Conservation (phyloP, 2,797 vertebrate genomes). For the Hippopotamyrus pictus region DNA sequence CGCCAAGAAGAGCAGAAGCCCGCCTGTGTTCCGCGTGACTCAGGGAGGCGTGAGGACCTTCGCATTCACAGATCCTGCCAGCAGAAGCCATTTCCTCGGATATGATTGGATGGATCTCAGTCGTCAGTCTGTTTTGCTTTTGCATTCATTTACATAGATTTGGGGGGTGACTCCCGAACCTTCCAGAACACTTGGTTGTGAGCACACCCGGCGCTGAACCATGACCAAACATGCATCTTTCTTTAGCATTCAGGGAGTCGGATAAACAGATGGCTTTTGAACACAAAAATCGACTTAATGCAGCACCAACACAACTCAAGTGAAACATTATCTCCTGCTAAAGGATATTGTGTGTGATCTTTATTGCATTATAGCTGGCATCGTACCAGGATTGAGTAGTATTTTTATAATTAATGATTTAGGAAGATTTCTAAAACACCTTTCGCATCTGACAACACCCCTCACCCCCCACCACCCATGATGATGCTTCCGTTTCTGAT, state of each 20-base stretch:
- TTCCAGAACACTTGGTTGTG: neutral
- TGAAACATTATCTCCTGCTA: neutral
- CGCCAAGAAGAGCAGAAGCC: neutral
- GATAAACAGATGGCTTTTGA: neutral
- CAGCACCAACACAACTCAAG: neutral
- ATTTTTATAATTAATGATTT: neutral
- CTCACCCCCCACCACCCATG: neutral
- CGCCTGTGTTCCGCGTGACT: neutral
- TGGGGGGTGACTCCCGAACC: neutral
- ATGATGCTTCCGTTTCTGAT: neutral
- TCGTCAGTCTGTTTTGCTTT: neutral
- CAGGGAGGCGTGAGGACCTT: neutral
- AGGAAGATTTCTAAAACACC: neutral
- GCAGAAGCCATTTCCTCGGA: neutral
- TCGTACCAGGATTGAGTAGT: neutral
- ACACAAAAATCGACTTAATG: neutral
- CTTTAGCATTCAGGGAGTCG: neutral
- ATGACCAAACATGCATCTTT: neutral
- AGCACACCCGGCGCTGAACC: neutral
- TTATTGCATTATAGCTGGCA: neutral
- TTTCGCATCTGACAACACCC: neutral
- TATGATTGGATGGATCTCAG: neutral
- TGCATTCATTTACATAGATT: neutral
- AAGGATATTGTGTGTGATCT: neutral
- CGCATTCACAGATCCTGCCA: neutral